Percentiles rank a stretch among this genome's conserved stretches.
Conservation (phyloP, 2,113 vertebrate genomes). For the Candoia aspera region DNA sequence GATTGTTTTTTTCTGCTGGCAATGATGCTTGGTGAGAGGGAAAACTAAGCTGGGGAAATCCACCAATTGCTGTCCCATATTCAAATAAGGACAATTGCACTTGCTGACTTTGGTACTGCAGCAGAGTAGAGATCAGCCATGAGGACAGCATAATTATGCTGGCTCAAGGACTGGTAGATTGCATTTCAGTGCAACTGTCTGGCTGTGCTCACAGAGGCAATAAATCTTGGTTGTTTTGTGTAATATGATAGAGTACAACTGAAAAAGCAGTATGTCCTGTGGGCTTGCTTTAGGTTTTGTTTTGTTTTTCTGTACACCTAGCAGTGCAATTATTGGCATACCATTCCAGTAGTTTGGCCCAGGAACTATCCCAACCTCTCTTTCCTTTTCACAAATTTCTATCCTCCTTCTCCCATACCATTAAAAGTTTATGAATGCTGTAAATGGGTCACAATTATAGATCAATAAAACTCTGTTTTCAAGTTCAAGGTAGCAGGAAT, state of each 20-base stretch:
- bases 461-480: conserved; percentile 35
- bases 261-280: background rate
- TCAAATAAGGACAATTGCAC: background rate
- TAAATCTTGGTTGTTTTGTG: background rate
- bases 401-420: background rate
- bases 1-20: background rate
- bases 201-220: background rate
- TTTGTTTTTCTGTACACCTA: background rate
- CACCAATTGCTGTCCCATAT: background rate
- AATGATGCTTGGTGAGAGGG: background rate
- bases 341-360: background rate
- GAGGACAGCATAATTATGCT: background rate
- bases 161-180: background rate
- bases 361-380: background rate
- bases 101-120: background rate
- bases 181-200: background rate
- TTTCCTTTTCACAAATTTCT: background rate
- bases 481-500: conserved; percentile 80
- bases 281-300: background rate
- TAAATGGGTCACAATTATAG: background rate
- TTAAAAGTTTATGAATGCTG: background rate
- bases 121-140: background rate
- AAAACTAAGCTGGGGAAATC: background rate
- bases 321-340: background rate
- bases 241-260: background rate